These are phyloP conservation scores for Antechinus flavipes DNA, from an alignment of 2,113 vertebrate species.

Conservation along the genomic window DNA sequence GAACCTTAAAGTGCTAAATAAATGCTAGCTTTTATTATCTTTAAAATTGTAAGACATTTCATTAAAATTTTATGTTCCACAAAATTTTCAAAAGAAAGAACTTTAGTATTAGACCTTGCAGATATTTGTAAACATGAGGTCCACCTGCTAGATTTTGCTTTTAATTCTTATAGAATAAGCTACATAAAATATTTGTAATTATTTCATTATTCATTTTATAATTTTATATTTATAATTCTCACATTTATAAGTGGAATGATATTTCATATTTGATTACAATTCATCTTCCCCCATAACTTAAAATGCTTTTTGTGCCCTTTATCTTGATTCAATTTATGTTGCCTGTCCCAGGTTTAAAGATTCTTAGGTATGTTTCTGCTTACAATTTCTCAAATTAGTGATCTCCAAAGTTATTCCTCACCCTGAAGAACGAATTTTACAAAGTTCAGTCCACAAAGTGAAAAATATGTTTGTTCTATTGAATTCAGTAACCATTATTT, in stretches of 20 bases:
- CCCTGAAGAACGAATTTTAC: background rate
- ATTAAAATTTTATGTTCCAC: background rate
- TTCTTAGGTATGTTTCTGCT: background rate
- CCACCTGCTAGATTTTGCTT: background rate
- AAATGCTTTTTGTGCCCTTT: background rate
- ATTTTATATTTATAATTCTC: background rate
- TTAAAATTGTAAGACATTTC: background rate
- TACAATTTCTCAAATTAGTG: background rate
- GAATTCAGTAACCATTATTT: background rate
- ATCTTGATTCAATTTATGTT: background rate
- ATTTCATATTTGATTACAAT: background rate
- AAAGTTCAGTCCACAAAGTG: background rate
- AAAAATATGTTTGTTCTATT: background rate
- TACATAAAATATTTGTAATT: background rate
- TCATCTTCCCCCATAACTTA: background rate
- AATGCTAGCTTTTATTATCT: background rate
- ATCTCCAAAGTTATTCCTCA: background rate
- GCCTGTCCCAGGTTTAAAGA: background rate
- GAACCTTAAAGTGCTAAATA: background rate
- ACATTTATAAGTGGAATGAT: background rate
- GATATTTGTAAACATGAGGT: background rate
- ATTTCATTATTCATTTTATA: background rate
- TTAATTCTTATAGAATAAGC: background rate
- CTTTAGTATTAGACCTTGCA: background rate
- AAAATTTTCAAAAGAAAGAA: background rate